Evolutionary conservation across 2,888 invertebrate genomes (phyloP), one percentile per base, ranked within the genome.

Genomic region (Drosophila quasianomalipes): DNA sequence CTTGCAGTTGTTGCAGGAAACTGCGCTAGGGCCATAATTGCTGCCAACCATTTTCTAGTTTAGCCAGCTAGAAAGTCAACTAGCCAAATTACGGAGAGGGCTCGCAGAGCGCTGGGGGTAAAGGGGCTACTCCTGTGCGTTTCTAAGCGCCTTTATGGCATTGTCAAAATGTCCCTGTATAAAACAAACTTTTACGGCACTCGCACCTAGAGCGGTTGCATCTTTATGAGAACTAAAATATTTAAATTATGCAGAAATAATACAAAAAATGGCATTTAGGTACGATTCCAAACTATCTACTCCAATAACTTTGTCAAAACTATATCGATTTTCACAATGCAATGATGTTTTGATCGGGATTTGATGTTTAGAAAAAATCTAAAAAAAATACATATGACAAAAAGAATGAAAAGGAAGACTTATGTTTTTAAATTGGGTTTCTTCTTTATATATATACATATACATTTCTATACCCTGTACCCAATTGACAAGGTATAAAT

Each of bases 1-100:
- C 90, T 88, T 85, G 83, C 90, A 90, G 89, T 85, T 83, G 88
- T 77, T 81, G 89, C 90, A 87, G 85, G 83, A 83, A 89, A 76
- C 83, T 74, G 81, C 73, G 64, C 68, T 61, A 69, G 58, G 69
- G 65, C 68, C 90, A 74, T 85, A 85, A 85, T 85, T 85, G 90
- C 76, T 64, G 81, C 77, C 79, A 87, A 83, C 85, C 85, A 82
- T 89, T 88, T 88, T 61, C 58, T 70, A 79, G 75, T 75, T 86
- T 79, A 82, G 73, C 73, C 74, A 68, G 74, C 81, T 75, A 81
- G 66, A 69, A 81, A 72, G 74, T 57, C 75, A 79, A 72, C 79
- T 63, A 70, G 58, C 60, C 41, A 67, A 44, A 33, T 30, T 28
- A 70, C 33, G 26, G 2, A 47, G 16, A 26, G 16, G 26, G 2